phyloP scores from a whole-genome alignment of 2,113 vertebrate species.

The Oxyura jamaicensis region DNA sequence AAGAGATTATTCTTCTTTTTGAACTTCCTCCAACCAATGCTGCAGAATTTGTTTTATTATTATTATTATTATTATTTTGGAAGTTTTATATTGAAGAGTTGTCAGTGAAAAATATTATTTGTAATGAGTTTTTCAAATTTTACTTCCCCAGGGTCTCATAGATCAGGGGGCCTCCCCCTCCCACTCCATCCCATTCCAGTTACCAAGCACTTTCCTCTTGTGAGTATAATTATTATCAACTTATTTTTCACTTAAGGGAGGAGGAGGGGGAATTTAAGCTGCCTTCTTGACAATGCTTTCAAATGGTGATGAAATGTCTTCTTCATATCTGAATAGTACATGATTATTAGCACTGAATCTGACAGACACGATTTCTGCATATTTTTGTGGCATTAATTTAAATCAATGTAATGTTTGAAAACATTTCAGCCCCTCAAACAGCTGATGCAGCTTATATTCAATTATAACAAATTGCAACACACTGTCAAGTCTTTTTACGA shows the following conservation, averaged over 20 bases:
- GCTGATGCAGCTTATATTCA: constrained; percentile 87
- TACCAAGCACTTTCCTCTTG: neutral
- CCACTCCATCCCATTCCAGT: neutral
- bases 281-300: constrained; percentile 68
- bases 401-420: constrained; percentile 86
- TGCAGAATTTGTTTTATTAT: constrained; percentile 21
- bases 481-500: constrained; percentile 87
- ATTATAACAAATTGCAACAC: constrained; percentile 87
- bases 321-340: constrained; percentile 57
- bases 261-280: constrained; percentile 34
- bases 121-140: constrained; percentile 8
- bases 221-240: constrained; percentile 33
- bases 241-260: constrained; percentile 39
- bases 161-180: neutral
- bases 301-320: constrained; percentile 61
- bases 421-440: constrained; percentile 86
- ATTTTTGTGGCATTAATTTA: constrained; percentile 81
- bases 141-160: neutral
- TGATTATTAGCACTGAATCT: constrained; percentile 64
- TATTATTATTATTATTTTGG: neutral
- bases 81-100: neutral
- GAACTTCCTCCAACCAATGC: constrained; percentile 15
- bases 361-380: constrained; percentile 71
- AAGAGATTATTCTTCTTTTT: constrained; percentile 37
- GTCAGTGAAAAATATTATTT: constrained; percentile 18